Conservation (phyloP, 2,113 vertebrate genomes). For the Scomber japonicus region DNA sequence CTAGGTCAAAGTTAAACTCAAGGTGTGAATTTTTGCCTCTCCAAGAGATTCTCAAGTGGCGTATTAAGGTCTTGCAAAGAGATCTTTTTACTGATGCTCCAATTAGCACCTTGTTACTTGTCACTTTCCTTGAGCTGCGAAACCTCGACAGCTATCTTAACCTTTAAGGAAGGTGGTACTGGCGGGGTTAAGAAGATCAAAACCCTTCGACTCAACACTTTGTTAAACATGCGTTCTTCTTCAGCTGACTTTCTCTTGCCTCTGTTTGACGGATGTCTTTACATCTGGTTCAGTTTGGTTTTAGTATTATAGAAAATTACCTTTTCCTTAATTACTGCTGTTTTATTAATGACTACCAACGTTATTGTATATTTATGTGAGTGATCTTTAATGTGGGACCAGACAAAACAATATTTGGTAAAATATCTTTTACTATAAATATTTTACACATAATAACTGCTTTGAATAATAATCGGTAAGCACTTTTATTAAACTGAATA, state of each 20-base stretch:
- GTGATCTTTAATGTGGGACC: no score
- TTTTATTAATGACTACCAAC: neutral
- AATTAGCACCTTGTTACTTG: constrained; percentile 34
- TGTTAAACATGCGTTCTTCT: neutral
- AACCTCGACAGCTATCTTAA: constrained; percentile 13
- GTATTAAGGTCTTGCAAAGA: constrained; percentile 7
- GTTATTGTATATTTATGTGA: no score
- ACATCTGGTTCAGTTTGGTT: neutral
- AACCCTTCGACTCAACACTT: constrained; percentile 1
- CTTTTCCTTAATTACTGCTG: neutral
- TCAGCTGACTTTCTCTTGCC: no score
- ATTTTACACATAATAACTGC: neutral
- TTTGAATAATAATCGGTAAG: neutral
- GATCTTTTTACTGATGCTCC: constrained; percentile 6
- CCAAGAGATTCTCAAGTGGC: constrained; percentile 38
- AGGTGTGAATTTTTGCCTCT: constrained; percentile 43
- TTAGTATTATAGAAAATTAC: neutral
- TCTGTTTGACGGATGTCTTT: neutral
- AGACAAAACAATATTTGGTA: no score
- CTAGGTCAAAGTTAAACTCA: neutral
- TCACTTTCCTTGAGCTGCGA: constrained; percentile 19
- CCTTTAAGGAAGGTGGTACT: neutral
- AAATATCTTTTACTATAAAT: no score
- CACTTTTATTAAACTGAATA: neutral
- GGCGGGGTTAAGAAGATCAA: neutral